phyloP scores from a whole-genome alignment of 2,113 vertebrate genomes.

The Heterotis niloticus region DNA sequence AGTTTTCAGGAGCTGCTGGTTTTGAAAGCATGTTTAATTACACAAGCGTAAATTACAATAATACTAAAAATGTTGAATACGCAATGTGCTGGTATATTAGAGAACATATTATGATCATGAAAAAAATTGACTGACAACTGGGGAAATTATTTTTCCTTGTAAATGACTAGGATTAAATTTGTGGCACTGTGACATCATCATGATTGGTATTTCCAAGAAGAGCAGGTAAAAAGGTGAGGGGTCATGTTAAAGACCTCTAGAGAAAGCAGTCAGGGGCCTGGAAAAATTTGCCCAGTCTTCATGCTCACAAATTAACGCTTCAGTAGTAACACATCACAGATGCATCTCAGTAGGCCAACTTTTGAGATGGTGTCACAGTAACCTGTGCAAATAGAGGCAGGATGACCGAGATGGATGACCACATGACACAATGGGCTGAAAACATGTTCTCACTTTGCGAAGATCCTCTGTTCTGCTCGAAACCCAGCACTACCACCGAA shows the following conservation, averaged over 20 bases:
- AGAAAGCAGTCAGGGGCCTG: not conserved
- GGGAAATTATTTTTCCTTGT: no score
- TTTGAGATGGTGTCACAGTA: no score
- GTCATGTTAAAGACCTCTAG: not conserved
- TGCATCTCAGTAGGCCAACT: not conserved
- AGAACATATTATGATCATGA: not conserved
- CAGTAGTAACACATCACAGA: not conserved
- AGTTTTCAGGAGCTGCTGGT: not conserved
- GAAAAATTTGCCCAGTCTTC: not conserved
- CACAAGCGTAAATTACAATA: no score
- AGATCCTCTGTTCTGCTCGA: constrained; percentile 4
- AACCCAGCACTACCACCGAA: constrained; percentile 7
- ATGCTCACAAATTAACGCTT: not conserved
- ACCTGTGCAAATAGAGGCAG: not conserved
- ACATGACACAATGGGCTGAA: not conserved
- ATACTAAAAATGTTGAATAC: no score
- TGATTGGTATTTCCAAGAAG: not conserved
- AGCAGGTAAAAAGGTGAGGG: not conserved
- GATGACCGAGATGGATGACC: not conserved
- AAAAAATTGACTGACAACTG: no score
- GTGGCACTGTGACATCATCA: not conserved
- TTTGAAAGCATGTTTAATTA: not conserved
- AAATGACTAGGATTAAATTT: not conserved
- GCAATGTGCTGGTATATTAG: not conserved
- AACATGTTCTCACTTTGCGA: not conserved